These are phyloP conservation scores for Clarias magur DNA, from an alignment of 2,113 vertebrate genomes.

Conservation along the genomic window DNA sequence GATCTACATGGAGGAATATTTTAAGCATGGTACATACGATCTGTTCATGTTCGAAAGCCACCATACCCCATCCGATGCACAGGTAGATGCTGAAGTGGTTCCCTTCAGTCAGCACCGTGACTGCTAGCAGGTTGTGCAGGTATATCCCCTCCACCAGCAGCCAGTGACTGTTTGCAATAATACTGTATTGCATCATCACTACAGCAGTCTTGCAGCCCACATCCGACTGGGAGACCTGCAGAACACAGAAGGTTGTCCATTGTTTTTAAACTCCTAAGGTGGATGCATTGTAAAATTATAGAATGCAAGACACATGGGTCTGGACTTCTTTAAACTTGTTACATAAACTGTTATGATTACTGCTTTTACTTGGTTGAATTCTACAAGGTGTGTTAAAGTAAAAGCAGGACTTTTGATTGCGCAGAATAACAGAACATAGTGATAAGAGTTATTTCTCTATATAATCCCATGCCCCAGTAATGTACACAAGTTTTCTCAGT, in stretches of 20 bases:
- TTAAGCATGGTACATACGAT: neutral
- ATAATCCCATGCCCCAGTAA: no score
- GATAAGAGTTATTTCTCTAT: no score
- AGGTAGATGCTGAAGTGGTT: slow-evolving; percentile 91
- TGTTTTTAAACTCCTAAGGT: neutral
- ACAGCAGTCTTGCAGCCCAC: slow-evolving; percentile 87
- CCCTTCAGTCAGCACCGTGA: slow-evolving; percentile 90
- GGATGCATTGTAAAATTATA: neutral
- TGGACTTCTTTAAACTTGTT: neutral
- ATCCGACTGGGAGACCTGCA: slow-evolving; percentile 73
- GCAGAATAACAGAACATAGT: no score
- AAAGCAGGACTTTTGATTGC: no score
- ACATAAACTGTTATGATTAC: neutral
- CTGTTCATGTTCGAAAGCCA: slow-evolving; percentile 3
- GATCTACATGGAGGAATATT: neutral
- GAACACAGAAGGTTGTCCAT: neutral
- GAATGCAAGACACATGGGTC: neutral
- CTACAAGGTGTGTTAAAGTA: neutral
- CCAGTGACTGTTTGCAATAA: slow-evolving; percentile 98
- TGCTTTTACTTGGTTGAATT: neutral
- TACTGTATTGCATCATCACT: slow-evolving; percentile 97
- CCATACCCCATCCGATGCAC: slow-evolving; percentile 95
- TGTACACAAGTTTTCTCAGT: no score
- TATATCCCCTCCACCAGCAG: slow-evolving; percentile 97
- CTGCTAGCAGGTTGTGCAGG: slow-evolving; percentile 90